These are phyloP conservation scores for Halichoeres trimaculatus DNA, from an alignment of 2,113 vertebrate species.

Conservation along the genomic window DNA sequence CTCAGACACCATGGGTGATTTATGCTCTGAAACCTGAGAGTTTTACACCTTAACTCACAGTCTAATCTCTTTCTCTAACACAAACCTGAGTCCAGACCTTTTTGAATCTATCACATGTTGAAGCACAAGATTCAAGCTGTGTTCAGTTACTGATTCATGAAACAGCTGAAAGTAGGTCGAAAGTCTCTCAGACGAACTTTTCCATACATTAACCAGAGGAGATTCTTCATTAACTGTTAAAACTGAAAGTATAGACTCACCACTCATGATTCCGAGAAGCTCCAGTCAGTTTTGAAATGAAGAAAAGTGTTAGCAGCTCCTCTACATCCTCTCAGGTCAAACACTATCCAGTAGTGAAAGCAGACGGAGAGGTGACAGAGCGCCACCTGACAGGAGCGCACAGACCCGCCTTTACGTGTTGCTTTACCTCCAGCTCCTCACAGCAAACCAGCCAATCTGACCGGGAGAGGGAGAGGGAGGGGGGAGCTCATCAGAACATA, in stretches of 20 bases:
- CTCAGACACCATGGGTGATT: too few species aligned
- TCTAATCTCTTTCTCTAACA: too few species aligned
- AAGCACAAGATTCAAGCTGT: too few species aligned
- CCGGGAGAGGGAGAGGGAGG: too few species aligned
- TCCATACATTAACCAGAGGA: neutral
- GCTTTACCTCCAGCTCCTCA: neutral
- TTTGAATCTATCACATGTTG: too few species aligned
- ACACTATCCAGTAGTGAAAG: neutral
- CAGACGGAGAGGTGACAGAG: neutral
- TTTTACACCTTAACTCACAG: too few species aligned
- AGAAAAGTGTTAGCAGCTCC: neutral
- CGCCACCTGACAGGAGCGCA: slow-evolving; percentile 12
- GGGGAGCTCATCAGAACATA: too few species aligned
- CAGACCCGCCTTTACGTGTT: neutral
- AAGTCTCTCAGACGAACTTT: neutral
- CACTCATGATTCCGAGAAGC: slow-evolving; percentile 58
- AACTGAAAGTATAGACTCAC: slow-evolving; percentile 43
- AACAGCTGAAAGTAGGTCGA: neutral
- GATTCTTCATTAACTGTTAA: neutral
- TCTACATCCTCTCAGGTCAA: slow-evolving; percentile 1
- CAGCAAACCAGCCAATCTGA: slow-evolving; percentile 11
- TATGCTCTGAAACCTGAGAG: too few species aligned
- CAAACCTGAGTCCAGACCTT: too few species aligned
- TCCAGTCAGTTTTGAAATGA: neutral
- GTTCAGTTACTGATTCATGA: neutral